Conservation (phyloP, 2,113 vertebrate species). For the Cranoglanis bouderius region DNA sequence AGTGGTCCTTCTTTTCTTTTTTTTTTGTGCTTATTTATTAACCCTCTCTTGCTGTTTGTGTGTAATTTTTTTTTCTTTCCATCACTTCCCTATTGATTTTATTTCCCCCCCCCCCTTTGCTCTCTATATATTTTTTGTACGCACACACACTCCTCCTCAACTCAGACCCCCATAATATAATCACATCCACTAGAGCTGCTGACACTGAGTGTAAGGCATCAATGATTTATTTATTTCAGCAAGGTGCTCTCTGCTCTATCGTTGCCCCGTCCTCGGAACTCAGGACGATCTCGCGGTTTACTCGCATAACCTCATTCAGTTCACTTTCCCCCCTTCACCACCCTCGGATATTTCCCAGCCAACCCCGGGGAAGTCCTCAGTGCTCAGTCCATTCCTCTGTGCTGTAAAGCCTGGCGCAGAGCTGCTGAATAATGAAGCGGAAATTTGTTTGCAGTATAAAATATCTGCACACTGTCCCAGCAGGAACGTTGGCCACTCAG, state of each 20-base stretch:
- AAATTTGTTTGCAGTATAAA: conserved; percentile 26
- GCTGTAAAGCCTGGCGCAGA: conserved; percentile 6
- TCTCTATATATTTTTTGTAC: not conserved
- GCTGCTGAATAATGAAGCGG: conserved; percentile 45
- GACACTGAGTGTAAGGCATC: conserved; percentile 69
- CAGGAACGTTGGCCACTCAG: not conserved
- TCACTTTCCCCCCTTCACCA: not conserved
- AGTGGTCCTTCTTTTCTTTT: not conserved
- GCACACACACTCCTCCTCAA: conserved; percentile 45
- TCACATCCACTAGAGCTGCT: conserved; percentile 71
- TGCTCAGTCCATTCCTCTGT: not conserved
- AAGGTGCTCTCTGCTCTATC: conserved; percentile 43
- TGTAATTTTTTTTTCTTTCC: not conserved
- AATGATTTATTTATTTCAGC: conserved; percentile 73
- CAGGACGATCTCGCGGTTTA: not conserved
- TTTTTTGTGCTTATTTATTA: conserved; percentile 9
- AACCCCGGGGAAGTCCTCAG: not conserved
- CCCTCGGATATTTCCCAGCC: not conserved
- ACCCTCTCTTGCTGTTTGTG: not conserved
- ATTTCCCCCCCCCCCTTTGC: not conserved
- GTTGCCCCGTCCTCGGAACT: not conserved
- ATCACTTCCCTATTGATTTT: conserved; percentile 22
- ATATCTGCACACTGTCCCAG: not conserved
- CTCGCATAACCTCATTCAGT: not conserved
- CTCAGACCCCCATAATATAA: conserved; percentile 75